These are phyloP conservation scores for Cavia porcellus DNA, from an alignment of 2,113 vertebrate genomes.

Conservation along the genomic window DNA sequence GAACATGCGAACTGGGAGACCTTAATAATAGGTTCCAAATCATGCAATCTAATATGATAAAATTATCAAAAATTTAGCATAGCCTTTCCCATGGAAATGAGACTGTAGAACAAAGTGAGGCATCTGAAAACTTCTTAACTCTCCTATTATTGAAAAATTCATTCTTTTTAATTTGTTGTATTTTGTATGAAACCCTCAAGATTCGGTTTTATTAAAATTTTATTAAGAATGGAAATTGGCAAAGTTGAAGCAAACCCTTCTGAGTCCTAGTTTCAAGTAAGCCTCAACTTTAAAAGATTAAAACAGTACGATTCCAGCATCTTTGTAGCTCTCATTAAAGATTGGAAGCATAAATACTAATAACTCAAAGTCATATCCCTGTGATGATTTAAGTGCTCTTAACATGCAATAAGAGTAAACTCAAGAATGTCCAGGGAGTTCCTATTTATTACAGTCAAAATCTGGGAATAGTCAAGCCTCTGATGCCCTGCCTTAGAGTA, in stretches of 20 bases:
- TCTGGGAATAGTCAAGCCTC: neutral
- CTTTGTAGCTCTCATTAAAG: neutral
- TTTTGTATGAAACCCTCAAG: neutral
- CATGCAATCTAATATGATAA: neutral
- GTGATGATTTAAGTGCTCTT: neutral
- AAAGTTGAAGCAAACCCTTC: neutral
- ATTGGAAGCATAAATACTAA: neutral
- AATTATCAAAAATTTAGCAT: neutral
- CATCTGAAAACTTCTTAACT: neutral
- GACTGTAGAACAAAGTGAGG: neutral
- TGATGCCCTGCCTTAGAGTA: too few relatives aligned
- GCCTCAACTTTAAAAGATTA: neutral
- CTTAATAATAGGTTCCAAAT: neutral
- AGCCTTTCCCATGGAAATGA: neutral
- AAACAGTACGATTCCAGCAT: neutral
- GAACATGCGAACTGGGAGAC: neutral
- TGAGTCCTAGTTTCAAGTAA: neutral
- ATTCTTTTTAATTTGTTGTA: neutral
- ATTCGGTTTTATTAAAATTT: neutral
- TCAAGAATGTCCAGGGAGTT: neutral
- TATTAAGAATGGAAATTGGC: neutral
- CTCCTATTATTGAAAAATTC: neutral
- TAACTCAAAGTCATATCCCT: neutral
- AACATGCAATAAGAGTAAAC: neutral
- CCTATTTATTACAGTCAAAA: neutral